These are phyloP conservation scores for Lophotriccus pileatus DNA, from an alignment of 2,797 vertebrate species.

Conservation along the genomic window DNA sequence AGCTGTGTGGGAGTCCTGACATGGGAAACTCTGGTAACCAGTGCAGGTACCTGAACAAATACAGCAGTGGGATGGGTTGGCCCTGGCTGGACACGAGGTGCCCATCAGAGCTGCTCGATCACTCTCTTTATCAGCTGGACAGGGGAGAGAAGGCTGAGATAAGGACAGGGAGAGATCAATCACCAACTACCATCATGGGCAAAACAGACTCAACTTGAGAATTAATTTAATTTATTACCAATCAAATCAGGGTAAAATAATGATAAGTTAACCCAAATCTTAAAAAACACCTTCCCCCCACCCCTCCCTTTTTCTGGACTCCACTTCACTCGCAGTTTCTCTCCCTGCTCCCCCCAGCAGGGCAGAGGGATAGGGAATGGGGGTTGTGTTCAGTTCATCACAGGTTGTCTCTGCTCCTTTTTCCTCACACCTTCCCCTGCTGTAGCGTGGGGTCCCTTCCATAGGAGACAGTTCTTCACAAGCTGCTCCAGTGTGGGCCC, in stretches of 20 bases:
- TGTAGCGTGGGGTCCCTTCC: neutral
- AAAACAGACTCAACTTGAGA: neutral
- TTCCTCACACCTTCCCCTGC: neutral
- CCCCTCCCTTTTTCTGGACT: neutral
- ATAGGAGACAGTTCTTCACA: no score
- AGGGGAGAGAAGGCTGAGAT: neutral
- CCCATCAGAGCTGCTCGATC: neutral
- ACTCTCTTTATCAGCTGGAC: neutral
- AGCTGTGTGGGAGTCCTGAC: neutral
- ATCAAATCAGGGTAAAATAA: neutral
- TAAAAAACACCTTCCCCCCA: neutral
- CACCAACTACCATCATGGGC: neutral
- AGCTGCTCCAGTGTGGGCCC: neutral
- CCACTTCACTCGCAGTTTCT: neutral
- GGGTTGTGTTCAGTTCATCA: neutral
- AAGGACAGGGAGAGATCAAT: neutral
- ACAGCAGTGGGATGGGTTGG: neutral
- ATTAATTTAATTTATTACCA: neutral
- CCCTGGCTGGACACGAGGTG: neutral
- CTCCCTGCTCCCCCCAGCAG: neutral
- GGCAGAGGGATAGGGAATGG: neutral
- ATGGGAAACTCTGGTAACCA: accelerated
- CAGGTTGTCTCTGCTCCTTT: neutral
- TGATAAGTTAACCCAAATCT: neutral
- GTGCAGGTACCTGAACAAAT: neutral